These are phyloP conservation scores for Melopsittacus undulatus DNA, from an alignment of 2,797 vertebrate genomes.

Conservation along the genomic window DNA sequence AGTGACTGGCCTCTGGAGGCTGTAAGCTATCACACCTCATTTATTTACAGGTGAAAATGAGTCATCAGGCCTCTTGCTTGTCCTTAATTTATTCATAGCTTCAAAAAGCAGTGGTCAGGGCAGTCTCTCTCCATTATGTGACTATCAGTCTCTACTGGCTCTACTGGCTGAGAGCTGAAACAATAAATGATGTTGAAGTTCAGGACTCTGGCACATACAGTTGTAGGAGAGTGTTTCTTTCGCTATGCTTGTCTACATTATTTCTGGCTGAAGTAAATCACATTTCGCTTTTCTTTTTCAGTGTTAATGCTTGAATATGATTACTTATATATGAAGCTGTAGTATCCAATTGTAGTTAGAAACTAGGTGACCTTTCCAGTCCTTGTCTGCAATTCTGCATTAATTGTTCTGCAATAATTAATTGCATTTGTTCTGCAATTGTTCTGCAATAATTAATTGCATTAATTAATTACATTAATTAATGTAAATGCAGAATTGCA, in stretches of 20 bases:
- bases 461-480: too few relatives aligned
- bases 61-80: constrained; percentile 1
- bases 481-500: too few relatives aligned
- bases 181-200: constrained; percentile 42
- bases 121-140: not conserved
- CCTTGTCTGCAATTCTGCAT: too few relatives aligned
- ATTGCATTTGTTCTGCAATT: too few relatives aligned
- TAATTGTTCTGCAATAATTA: too few relatives aligned
- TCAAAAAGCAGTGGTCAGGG: not conserved
- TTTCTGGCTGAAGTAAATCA: constrained; percentile 12
- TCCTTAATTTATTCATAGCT: constrained; percentile 20
- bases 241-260: not conserved
- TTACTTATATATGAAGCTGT: not conserved
- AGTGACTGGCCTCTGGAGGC: not conserved
- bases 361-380: not conserved
- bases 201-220: not conserved
- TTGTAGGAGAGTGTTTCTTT: not conserved
- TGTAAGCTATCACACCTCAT: constrained; percentile 16
- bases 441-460: too few relatives aligned
- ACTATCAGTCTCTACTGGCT: constrained; percentile 7
- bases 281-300: not conserved
- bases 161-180: not conserved
- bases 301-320: not conserved
- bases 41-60: constrained; percentile 48
- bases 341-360: not conserved